These are phyloP conservation scores for Crypturellus tataupa DNA, from an alignment of 2,797 vertebrate species.

Conservation along the genomic window DNA sequence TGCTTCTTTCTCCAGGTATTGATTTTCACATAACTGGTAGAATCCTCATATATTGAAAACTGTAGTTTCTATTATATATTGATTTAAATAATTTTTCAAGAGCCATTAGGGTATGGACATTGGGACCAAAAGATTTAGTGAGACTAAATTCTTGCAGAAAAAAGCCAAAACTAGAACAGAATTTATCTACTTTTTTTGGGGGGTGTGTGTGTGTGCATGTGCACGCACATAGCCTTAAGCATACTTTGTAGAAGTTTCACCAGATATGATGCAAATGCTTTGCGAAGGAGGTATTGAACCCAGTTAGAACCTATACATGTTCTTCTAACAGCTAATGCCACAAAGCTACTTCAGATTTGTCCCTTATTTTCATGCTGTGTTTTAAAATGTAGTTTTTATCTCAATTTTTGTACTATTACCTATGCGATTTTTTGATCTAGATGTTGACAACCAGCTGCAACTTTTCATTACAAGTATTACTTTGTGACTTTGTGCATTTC, in stretches of 20 bases:
- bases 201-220: no score
- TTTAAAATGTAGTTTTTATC: no score
- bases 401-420: no score
- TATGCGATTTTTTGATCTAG: no score
- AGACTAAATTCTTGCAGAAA: background rate
- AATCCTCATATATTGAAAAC: background rate
- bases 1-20: background rate
- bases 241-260: background rate
- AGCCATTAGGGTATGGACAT: background rate
- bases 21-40: background rate
- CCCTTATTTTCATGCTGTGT: no score
- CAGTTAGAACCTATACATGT: background rate
- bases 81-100: background rate
- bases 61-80: background rate
- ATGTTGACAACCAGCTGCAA: no score
- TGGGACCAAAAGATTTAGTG: background rate
- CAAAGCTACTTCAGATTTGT: no score
- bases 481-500: no score
- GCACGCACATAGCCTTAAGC: background rate
- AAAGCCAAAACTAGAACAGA: background rate
- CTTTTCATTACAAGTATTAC: no score
- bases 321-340: background rate
- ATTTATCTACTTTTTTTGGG: background rate
- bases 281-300: background rate
- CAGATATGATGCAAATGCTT: background rate